These are phyloP conservation scores for Anadara kagoshimensis DNA, from an alignment of 1,140 invertebrate species.

Conservation along the genomic window DNA sequence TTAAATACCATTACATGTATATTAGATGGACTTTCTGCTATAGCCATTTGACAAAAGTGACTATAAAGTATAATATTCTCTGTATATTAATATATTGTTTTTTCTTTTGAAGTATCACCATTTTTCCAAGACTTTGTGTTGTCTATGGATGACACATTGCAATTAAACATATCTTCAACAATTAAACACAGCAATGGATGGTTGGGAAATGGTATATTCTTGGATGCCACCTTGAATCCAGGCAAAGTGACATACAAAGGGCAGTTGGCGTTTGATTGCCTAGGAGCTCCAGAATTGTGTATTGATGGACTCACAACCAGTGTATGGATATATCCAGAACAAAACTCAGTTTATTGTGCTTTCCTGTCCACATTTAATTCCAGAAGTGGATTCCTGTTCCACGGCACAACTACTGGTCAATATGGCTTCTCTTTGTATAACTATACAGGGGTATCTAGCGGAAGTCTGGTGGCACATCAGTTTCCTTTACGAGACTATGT, in stretches of 20 bases:
- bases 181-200: not conserved
- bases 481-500: conserved; percentile 3
- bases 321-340: conserved; percentile 25
- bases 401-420: not conserved
- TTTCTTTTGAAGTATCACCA: too few relatives aligned
- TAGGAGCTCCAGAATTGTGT: conserved; percentile 31
- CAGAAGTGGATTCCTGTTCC: conserved; percentile 22
- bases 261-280: conserved; percentile 34
- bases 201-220: conserved; percentile 24
- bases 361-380: conserved; percentile 4
- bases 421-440: not conserved
- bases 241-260: conserved; percentile 3
- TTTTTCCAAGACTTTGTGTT: too few relatives aligned
- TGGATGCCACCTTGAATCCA: not conserved
- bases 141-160: too few relatives aligned
- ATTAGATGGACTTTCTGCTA: too few relatives aligned
- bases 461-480: conserved; percentile 5
- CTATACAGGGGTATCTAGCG: conserved; percentile 17
- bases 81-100: too few relatives aligned
- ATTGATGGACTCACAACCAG: conserved; percentile 27
- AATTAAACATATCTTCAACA: too few relatives aligned
- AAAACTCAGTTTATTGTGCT: not conserved
- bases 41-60: too few relatives aligned
- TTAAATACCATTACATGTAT: too few relatives aligned
- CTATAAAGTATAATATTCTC: too few relatives aligned